Evolutionary conservation across 2,888 invertebrate species (phyloP).

Genomic region (Drosophila nr. perissopoda): DNA sequence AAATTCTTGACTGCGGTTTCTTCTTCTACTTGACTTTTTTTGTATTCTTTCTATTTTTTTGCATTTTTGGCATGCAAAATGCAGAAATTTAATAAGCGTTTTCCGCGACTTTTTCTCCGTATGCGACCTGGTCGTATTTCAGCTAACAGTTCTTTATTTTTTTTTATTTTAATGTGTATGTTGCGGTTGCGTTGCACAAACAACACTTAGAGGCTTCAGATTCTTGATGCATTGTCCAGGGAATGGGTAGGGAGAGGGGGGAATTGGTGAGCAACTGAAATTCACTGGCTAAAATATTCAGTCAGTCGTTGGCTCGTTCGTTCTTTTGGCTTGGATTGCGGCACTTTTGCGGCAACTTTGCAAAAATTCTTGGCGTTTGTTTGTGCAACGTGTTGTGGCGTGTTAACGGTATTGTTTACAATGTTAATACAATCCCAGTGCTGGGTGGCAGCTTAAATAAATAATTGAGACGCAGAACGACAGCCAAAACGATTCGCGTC

Average conservation of each 20-base stretch:
- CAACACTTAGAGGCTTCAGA: conserved; percentile 20
- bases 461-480: conserved; percentile 68
- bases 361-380: conserved; percentile 41
- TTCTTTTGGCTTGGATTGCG: conserved; percentile 31
- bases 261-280: conserved; percentile 14
- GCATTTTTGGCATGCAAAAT: conserved; percentile 65
- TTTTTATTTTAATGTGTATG: conserved; percentile 29
- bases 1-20: conserved; percentile 58
- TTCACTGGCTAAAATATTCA: conserved; percentile 53
- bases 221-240: conserved; percentile 51
- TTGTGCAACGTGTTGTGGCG: conserved; percentile 61
- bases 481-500: conserved; percentile 57
- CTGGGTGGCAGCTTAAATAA: conserved; percentile 75
- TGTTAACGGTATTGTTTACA: conserved; percentile 82
- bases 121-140: conserved; percentile 49
- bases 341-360: conserved; percentile 34
- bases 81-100: conserved; percentile 76
- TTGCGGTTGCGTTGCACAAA: conserved; percentile 49
- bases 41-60: conserved; percentile 10
- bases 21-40: conserved; percentile 22
- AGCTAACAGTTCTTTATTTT: conserved; percentile 68
- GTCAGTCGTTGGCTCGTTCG: conserved; percentile 33
- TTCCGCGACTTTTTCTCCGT: conserved; percentile 46
- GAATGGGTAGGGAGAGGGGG: background rate
- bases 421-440: conserved; percentile 70